These are phyloP conservation scores for Centrocercus urophasianus DNA, from an alignment of 2,113 vertebrate species.

Conservation along the genomic window DNA sequence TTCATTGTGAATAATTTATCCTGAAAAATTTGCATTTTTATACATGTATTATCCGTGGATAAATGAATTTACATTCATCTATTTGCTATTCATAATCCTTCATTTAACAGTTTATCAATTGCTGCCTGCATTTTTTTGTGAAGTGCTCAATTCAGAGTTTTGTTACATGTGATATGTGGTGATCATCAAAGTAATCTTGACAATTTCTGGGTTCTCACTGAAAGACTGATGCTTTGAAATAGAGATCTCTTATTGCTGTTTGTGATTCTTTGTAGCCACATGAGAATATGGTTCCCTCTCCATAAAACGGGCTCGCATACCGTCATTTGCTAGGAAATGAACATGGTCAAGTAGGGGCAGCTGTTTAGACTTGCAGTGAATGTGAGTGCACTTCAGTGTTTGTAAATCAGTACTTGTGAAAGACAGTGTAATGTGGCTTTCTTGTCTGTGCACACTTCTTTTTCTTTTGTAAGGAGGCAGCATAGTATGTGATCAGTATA, in stretches of 20 bases:
- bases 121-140: background rate
- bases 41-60: constrained; percentile 13
- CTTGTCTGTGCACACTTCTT: background rate
- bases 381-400: background rate
- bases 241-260: background rate
- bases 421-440: background rate
- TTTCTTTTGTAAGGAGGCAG: background rate
- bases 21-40: constrained; percentile 53
- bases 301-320: background rate
- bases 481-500: too few relatives aligned
- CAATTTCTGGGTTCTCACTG: background rate
- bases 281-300: background rate
- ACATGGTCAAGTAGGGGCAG: background rate
- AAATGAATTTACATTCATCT: constrained; percentile 19
- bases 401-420: background rate
- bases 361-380: background rate
- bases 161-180: background rate
- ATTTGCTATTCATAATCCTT: constrained; percentile 54
- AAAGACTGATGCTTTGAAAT: background rate
- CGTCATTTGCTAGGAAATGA: background rate
- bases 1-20: constrained; percentile 50
- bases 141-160: background rate
- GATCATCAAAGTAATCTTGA: background rate
- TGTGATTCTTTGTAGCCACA: background rate
- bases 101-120: constrained; percentile 45